phyloP scores from a whole-genome alignment of 2,113 vertebrate genomes.

The Isichthys henryi region DNA sequence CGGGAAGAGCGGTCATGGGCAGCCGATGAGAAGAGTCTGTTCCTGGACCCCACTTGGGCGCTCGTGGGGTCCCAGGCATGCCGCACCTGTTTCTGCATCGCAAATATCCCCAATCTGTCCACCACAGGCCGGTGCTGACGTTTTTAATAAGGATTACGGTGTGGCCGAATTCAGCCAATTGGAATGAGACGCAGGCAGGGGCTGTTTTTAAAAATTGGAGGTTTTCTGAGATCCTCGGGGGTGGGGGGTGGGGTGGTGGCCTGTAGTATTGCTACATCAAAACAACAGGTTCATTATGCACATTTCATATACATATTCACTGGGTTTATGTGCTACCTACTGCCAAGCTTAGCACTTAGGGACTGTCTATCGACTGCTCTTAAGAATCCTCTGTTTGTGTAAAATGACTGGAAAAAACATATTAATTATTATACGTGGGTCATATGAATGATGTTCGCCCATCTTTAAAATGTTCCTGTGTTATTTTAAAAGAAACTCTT shows the following conservation, averaged over 20 bases:
- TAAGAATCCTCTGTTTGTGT: not conserved
- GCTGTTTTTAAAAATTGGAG: constrained; percentile 36
- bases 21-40: constrained; percentile 42
- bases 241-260: not conserved
- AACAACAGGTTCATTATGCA: not conserved
- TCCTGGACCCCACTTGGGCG: constrained; percentile 31
- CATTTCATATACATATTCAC: not conserved
- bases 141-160: constrained; percentile 61
- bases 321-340: not conserved
- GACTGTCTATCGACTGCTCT: not conserved
- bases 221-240: constrained; percentile 37
- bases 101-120: constrained; percentile 64
- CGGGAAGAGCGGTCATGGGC: constrained; percentile 44
- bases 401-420: not conserved
- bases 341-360: not conserved
- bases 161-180: constrained; percentile 50
- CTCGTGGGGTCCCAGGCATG: constrained; percentile 49
- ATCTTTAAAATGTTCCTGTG: not conserved
- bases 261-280: not conserved
- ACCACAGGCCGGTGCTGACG: constrained; percentile 52
- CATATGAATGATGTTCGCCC: not conserved
- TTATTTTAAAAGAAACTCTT: not conserved
- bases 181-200: constrained; percentile 45
- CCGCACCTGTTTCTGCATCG: constrained; percentile 58
- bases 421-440: not conserved